These are phyloP conservation scores for Bombus huntii DNA, from an alignment of 1,140 invertebrate species.

Conservation along the genomic window DNA sequence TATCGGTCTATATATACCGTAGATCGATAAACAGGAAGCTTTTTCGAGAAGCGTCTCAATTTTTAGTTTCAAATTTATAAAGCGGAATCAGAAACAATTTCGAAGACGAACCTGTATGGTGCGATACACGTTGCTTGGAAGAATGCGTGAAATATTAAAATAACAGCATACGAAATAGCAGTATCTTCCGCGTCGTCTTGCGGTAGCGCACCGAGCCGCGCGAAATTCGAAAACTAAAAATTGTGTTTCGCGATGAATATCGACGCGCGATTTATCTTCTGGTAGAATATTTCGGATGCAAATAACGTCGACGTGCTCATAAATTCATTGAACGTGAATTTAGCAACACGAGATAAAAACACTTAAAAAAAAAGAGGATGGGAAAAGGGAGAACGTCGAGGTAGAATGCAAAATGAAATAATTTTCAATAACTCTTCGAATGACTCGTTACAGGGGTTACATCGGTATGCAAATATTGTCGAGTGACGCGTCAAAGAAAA, in stretches of 20 bases:
- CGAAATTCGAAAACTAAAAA: not conserved
- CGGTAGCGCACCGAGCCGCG: too few relatives aligned
- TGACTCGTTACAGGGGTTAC: not conserved
- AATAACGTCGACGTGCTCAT: too few relatives aligned
- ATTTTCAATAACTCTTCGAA: not conserved
- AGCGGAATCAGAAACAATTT: too few relatives aligned
- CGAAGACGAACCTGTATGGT: too few relatives aligned
- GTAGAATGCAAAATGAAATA: not conserved
- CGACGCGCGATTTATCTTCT: not conserved
- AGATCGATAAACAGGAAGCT: too few relatives aligned
- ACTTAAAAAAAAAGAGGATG: too few relatives aligned
- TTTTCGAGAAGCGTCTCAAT: too few relatives aligned
- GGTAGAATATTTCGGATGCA: too few relatives aligned
- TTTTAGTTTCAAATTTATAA: too few relatives aligned
- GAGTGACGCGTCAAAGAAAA: slow-evolving; percentile 4
- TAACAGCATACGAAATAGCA: not conserved
- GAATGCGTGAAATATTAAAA: not conserved
- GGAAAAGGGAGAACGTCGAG: not conserved
- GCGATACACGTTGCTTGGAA: not conserved
- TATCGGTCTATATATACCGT: too few relatives aligned
- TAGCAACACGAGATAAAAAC: not conserved
- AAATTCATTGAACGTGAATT: too few relatives aligned
- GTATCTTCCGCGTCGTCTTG: not conserved
- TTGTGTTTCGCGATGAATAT: not conserved
- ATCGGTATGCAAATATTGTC: not conserved